Conservation (phyloP, 2,888 invertebrate species). For the Epicampocera succincta region DNA sequence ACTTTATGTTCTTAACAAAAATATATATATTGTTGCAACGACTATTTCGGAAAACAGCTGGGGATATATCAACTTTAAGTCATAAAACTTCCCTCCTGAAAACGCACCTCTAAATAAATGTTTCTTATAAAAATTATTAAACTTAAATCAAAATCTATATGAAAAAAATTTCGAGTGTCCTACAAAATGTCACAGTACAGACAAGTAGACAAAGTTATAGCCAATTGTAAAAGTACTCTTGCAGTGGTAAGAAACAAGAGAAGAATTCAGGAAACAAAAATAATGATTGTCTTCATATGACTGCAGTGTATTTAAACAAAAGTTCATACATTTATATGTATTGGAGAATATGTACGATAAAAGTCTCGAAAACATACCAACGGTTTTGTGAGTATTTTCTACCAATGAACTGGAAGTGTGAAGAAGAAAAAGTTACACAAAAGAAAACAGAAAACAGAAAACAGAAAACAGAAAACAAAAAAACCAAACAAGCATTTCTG, state of each 20-base stretch:
- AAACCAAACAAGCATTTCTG: conserved; percentile 14
- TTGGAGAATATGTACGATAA: background rate
- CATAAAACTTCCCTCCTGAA: too few relatives aligned
- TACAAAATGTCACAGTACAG: conserved; percentile 30
- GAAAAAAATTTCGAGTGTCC: conserved; percentile 21
- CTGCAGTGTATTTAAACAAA: conserved; percentile 19
- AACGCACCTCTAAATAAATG: too few relatives aligned
- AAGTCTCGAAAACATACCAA: conserved; percentile 23
- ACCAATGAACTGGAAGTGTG: conserved; percentile 41
- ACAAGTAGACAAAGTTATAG: conserved; percentile 23
- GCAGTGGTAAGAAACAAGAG: background rate
- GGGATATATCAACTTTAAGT: too few relatives aligned
- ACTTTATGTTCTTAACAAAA: too few relatives aligned
- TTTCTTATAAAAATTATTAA: too few relatives aligned
- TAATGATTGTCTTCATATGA: conserved; percentile 31
- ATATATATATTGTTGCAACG: too few relatives aligned
- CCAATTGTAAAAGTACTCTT: conserved; percentile 8
- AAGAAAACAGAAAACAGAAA: background rate
- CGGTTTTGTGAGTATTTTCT: conserved; percentile 11
- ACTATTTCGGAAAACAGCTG: too few relatives aligned
- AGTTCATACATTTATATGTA: background rate
- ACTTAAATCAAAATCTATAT: background rate
- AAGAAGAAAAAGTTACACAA: background rate
- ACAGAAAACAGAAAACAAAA: background rate
- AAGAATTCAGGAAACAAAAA: conserved; percentile 27